Conservation (phyloP, 92 coral and sea anemone species). For the Nematostella vectensis region DNA sequence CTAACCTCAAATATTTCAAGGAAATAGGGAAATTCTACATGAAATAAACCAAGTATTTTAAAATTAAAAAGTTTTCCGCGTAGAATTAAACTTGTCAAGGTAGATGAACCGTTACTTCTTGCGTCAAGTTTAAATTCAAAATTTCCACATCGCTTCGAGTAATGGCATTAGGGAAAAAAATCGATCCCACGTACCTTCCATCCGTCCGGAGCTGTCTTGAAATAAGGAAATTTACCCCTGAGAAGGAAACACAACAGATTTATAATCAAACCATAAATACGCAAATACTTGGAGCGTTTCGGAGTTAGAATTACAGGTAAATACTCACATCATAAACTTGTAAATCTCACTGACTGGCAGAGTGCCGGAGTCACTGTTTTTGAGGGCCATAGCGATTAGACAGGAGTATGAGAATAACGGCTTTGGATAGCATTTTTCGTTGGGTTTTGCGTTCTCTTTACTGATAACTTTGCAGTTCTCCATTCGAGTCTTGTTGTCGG, state of each 20-base stretch:
- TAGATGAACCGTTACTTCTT: conserved; percentile 63
- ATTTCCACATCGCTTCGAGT: conserved; percentile 40
- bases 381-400: conserved; percentile 96
- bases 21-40: neutral
- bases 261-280: no score
- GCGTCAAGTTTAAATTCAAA: conserved; percentile 81
- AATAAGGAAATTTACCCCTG: conserved; percentile 98
- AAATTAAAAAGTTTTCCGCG: neutral
- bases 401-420: conserved; percentile 97
- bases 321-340: conserved; percentile 99
- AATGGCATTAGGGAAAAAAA: conserved; percentile 21
- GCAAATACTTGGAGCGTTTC: no score
- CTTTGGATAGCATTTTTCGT: conserved; percentile 90
- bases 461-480: conserved; percentile 59
- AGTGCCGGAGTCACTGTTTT: conserved; percentile 94
- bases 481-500: conserved; percentile 57
- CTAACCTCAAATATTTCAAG: conserved; percentile 19
- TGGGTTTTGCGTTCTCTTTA: conserved; percentile 73
- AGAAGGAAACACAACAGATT: conserved; percentile 34
- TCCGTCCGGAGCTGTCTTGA: conserved; percentile 99
- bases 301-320: conserved; percentile 2
- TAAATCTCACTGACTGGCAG: conserved; percentile 99
- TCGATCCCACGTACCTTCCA: conserved; percentile 77
- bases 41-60: neutral
- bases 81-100: conserved; percentile 4